These are phyloP conservation scores for Chironomus tentans DNA, from an alignment of 2,888 invertebrate species.

Conservation along the genomic window DNA sequence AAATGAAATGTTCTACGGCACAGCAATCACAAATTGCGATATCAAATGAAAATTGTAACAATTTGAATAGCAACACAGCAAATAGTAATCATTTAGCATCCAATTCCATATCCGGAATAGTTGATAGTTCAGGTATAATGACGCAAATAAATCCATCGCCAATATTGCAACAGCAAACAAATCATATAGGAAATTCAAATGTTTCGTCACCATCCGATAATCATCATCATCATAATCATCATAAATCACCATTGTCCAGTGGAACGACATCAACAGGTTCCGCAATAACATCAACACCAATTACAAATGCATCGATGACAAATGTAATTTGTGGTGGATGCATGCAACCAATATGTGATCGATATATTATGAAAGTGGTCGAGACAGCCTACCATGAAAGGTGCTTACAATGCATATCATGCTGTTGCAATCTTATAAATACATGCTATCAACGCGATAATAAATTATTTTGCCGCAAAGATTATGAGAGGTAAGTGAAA, in stretches of 20 bases:
- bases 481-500: slow-evolving; percentile 62
- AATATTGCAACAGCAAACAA: slow-evolving; percentile 17
- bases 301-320: neutral
- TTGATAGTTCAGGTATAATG: slow-evolving; percentile 4
- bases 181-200: neutral
- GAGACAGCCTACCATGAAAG: slow-evolving; percentile 67
- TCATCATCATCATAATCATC: slow-evolving; percentile 3
- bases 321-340: slow-evolving; percentile 53
- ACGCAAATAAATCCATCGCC: slow-evolving; percentile 24
- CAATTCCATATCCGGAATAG: slow-evolving; percentile 19
- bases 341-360: slow-evolving; percentile 60
- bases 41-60: slow-evolving; percentile 21
- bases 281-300: neutral
- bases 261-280: neutral
- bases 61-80: neutral
- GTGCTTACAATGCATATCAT: slow-evolving; percentile 67
- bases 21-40: slow-evolving; percentile 11
- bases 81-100: neutral
- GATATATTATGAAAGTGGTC: slow-evolving; percentile 64
- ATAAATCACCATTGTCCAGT: neutral
- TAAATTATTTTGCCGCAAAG: slow-evolving; percentile 65
- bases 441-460: slow-evolving; percentile 68
- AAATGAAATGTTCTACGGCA: slow-evolving; percentile 22
- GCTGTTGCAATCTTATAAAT: slow-evolving; percentile 58
- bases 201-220: neutral